Percentiles rank a stretch among this genome's conserved stretches.
Evolutionary conservation across 2,797 vertebrate genomes (phyloP).

Genomic region (Schizothorax lantsangensis): DNA sequence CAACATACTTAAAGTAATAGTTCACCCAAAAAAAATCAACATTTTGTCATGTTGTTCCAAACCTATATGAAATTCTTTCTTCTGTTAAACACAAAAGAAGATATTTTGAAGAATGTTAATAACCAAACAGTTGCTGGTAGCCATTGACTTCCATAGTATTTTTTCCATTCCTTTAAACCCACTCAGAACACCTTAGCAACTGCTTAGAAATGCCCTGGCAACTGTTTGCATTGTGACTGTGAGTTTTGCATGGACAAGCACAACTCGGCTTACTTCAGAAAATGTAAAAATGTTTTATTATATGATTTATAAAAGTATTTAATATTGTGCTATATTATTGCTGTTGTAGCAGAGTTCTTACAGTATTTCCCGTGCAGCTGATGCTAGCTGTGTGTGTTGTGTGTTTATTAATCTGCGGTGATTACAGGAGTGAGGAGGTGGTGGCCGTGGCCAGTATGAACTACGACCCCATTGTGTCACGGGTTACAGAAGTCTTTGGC

Average conservation of each 20-base stretch:
- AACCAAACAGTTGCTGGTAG: too few species aligned
- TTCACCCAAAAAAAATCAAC: neutral
- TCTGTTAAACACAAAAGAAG: neutral
- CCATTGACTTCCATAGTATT: too few species aligned
- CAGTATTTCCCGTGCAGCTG: neutral
- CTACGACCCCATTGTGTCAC: constrained; percentile 97
- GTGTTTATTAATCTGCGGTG: constrained; percentile 52
- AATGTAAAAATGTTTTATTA: neutral
- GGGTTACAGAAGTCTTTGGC: constrained; percentile 94
- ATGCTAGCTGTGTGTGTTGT: constrained; percentile 12
- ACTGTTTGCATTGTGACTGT: neutral
- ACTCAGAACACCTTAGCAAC: neutral
- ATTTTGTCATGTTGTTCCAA: neutral
- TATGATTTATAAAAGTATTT: neutral
- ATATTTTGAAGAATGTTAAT: neutral
- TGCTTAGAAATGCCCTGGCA: neutral
- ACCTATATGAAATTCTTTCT: neutral
- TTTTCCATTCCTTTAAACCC: neutral
- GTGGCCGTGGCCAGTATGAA: constrained; percentile 98
- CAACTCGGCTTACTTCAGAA: neutral
- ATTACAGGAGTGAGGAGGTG: constrained; percentile 92
- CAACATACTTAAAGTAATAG: neutral
- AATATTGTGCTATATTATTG: neutral
- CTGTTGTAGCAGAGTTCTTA: neutral
- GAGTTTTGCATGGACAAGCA: neutral